Evolutionary conservation across 2,113 vertebrate species (phyloP), one percentile per base, ranked within the genome.

Genomic region (Serilophus lunatus): DNA sequence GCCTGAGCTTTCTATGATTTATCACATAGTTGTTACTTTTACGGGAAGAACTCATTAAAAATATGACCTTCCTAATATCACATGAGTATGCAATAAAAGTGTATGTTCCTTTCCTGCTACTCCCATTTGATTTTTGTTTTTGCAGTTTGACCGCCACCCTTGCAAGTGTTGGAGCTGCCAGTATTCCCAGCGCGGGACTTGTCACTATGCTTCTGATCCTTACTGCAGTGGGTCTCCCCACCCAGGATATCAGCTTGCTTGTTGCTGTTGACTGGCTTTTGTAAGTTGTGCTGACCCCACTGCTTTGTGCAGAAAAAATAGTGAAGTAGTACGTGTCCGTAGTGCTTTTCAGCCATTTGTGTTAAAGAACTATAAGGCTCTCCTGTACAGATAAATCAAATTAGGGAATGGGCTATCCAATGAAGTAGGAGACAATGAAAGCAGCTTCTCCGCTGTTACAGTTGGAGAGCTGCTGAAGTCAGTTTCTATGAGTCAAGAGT

Each of bases 201-300:
- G 99, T 99, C 94, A 99, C 99, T 78, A 99, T 99, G 99, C 98
- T 99, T 18, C 98, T 99, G 77, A 99, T 99, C 96, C 98, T 99
- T 65, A 99, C 99, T 1, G 99, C 99, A 3, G 99, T 99, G 54
- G 99, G 99, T 31, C 98, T 99, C 82, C 99, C 99, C 24, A 99
- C 99, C 5, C 99, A 99, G 95, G 99, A 99, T 97, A 99, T 99
- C 98, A 99, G 99, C 93, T 97, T 99, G 93, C 98, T 99, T 85
- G 99, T 99, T 88, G 99, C 99, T 90, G 99, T 99, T 53, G 99
- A 99, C 97, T 99, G 99, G 99, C 98, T 99, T 76, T 97, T 99
- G 99, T 99, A 97, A 99, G 99, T 99, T 93, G 51, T 56, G 56
- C 31, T 69, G 82, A 49, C 12, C 20, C 45, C 2, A 3, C 16